Base-by-base conservation (phyloP, 1,140 invertebrate species). In the Bathynomus jamesi region DNA sequence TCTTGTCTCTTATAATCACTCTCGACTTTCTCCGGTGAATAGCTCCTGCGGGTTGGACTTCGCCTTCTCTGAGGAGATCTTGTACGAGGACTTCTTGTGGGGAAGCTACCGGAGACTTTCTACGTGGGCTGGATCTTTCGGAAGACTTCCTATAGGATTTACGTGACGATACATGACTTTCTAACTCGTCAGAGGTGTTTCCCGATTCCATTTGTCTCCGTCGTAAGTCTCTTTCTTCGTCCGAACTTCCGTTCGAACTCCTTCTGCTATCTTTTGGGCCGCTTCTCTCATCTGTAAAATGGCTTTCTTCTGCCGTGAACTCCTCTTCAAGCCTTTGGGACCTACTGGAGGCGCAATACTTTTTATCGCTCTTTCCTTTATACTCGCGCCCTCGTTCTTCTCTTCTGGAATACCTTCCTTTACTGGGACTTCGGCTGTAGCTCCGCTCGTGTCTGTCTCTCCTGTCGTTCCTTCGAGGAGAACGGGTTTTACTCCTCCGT, bases 1-100 rank as follows among this genome's bases (percentile, higher is more conserved):
- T 69, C 67, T 21, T 53, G 24, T 27, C 31, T 53, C 29, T 30
- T 53, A 21, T 29, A 28, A 27, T 69, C 67, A 40, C 7, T 17
- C 17, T 7, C 7, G 7, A 17, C 17, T 17, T 40, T 40, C 17
- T 40, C 32, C 7, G 32, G 32, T 8, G 65, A 17, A 10, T 73
- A 67, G 13, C 67, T 60, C 11, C 70, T 72, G 28, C 71, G 70
- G 8, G 71, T 29, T 25, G 69, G 32, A 10, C 29, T 67, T 31
- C 62, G 64, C 28, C 69, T 60, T 21, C 61, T 61, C n/a, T n/a
- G n/a, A 63, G 71, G 28, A 24, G 69, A 62, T n/a, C 17, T 61
- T 13, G 70, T 32, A 62, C 65, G 7, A 7, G 17, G 7, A 8
- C 32, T 40, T 40, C 32, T 40, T 7, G 32, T 40, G 7, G 32